Evolutionary conservation across 2,888 invertebrate genomes (phyloP).

Genomic region (Oithona nana): DNA sequence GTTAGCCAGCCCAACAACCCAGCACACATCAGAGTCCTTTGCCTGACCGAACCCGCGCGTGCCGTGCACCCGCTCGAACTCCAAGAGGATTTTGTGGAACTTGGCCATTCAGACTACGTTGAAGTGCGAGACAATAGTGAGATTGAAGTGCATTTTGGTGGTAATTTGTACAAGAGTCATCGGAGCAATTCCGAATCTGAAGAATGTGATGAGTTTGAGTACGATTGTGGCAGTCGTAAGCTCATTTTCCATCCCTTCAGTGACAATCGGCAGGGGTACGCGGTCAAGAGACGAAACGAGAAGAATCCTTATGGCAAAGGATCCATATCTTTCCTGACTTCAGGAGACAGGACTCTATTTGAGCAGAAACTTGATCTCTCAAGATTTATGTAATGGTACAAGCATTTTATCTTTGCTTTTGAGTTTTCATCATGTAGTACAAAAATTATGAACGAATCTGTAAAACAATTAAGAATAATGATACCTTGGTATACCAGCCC

Average conservation of each 20-base stretch:
- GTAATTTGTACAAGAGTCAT: not conserved
- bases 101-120: not conserved
- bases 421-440: too few species aligned
- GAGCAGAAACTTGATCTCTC: constrained; percentile 10
- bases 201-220: not conserved
- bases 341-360: not conserved
- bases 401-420: not conserved
- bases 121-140: constrained; percentile 1
- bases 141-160: constrained; percentile 9
- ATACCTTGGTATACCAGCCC: too few species aligned
- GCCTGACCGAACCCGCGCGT: constrained; percentile 4
- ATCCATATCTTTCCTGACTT: not conserved
- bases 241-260: constrained; percentile 9
- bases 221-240: not conserved
- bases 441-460: too few species aligned
- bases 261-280: not conserved
- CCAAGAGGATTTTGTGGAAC: constrained; percentile 13
- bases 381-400: constrained; percentile 10
- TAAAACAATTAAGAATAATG: too few species aligned
- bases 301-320: constrained; percentile 14
- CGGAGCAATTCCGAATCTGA: not conserved
- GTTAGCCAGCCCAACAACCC: not conserved
- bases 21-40: constrained; percentile 6
- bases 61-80: constrained; percentile 8
- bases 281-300: constrained; percentile 6